phyloP scores from a whole-genome alignment of 30 jellyfish, hydroid and myxozoan species.

The Aurelia sp. region DNA sequence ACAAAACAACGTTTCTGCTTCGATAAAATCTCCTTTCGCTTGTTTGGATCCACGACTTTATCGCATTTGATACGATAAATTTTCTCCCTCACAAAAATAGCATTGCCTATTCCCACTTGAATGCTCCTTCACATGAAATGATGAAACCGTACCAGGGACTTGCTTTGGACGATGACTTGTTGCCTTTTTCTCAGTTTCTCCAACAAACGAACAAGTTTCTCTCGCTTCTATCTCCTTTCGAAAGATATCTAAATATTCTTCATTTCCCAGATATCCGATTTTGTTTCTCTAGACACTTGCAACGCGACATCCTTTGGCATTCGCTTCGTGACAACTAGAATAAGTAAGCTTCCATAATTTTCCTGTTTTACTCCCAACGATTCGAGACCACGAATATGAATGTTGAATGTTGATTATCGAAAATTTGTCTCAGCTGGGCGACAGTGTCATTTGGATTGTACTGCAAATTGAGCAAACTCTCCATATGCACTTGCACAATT shows the following conservation, averaged over 20 bases:
- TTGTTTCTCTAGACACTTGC: slow-evolving; percentile 6
- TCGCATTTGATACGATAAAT: slow-evolving; percentile 16
- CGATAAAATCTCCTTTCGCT: slow-evolving; percentile 1
- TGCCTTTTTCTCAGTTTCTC: neutral
- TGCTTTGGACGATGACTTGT: neutral
- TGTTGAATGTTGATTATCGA: slow-evolving; percentile 42
- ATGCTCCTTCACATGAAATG: slow-evolving; percentile 16
- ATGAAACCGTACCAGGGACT: slow-evolving; percentile 25
- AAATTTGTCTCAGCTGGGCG: slow-evolving; percentile 25
- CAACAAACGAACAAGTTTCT: neutral
- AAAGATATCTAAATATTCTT: slow-evolving; percentile 5
- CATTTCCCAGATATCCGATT: slow-evolving; percentile 7
- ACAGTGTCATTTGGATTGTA: slow-evolving; percentile 14
- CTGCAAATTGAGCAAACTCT: neutral
- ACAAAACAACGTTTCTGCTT: slow-evolving; percentile 10
- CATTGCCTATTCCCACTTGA: slow-evolving; percentile 4
- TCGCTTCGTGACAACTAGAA: slow-evolving; percentile 45
- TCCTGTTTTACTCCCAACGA: slow-evolving; percentile 38
- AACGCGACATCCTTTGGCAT: slow-evolving; percentile 34
- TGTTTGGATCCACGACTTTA: neutral
- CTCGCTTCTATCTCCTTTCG: slow-evolving; percentile 17
- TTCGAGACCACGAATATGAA: slow-evolving; percentile 63
- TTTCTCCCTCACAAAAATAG: slow-evolving; percentile 32
- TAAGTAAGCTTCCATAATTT: slow-evolving; percentile 64
- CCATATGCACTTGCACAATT: too few relatives aligned